These are phyloP conservation scores for Tangara arthus DNA, from an alignment of 2,797 vertebrate species.

Conservation along the genomic window DNA sequence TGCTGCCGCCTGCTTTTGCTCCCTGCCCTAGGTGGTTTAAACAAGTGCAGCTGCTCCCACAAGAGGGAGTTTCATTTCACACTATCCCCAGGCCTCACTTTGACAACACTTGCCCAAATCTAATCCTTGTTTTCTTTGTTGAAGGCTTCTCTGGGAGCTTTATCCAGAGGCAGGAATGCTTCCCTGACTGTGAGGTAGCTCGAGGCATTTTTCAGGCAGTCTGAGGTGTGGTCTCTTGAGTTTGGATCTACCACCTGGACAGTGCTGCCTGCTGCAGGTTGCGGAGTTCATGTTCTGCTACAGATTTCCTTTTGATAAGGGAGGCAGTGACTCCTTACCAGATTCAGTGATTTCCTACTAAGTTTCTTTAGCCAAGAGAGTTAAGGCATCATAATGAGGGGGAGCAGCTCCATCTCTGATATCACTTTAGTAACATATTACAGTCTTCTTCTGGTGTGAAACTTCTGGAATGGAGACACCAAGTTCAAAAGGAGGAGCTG, in stretches of 20 bases:
- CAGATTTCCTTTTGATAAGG: not conserved
- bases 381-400: not conserved
- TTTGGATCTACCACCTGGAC: not conserved
- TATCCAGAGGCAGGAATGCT: not conserved
- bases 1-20: not conserved
- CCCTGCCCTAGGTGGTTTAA: not conserved
- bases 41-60: not conserved
- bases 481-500: not conserved
- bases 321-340: not conserved
- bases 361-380: not conserved
- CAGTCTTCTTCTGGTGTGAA: not conserved
- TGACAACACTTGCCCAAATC: not conserved
- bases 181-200: not conserved
- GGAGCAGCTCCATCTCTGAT: not conserved
- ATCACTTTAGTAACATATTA: rapidly evolving
- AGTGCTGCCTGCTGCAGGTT: not conserved
- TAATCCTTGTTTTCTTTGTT: not conserved
- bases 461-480: not conserved
- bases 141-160: not conserved
- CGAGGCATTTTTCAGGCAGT: rapidly evolving
- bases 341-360: not conserved
- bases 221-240: not conserved
- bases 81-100: not conserved
- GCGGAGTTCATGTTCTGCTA: not conserved
- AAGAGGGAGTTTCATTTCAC: not conserved